Base-by-base conservation (phyloP, 2,888 invertebrate genomes). In the Scaptodrosophila latifasciaeformis region DNA sequence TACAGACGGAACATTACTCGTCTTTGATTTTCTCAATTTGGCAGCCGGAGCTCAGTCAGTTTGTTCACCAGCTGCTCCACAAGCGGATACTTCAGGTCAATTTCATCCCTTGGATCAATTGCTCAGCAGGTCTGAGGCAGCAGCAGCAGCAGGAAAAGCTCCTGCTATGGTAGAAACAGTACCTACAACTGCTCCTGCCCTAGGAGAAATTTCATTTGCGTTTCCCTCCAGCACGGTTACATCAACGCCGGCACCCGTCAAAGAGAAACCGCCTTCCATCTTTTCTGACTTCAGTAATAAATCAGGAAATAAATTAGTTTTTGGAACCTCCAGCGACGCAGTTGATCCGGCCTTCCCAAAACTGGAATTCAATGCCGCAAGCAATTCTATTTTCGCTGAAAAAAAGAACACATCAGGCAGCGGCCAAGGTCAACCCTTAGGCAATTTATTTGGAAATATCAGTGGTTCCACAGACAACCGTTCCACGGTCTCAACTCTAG, bases 11-110 rank as follows among this genome's bases (percentile, higher is more conserved):
- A 87, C 92, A 10, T 88, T 97, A 18, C 91, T 92, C 1, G 88
- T 92, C 5, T 96, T 93, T 86, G 90, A 93, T 81, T 89, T 95
- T 44, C 88, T 94, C 2, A 93, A 95, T 86, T 82, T 92, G 42
- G 88, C 89, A 45, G 88, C 89, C 0, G 89, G 89, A 31, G 88
- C 88, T 0, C 86, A 89, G 0, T 87, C 87, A 47, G 80, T 94
- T 17, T 94, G 93, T 79, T 86, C 88, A 0, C 89, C 92, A 6
- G 90, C 91, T 0, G 88, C 90, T 46, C 86, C 83, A 1, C 58
- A 89, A 0, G 65, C 83, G 1, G 87, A 88, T 59, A 67, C 70
- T 5, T 84, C 85, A 0, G 86, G 85, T 0, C 71, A 78, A 35
- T 86, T 86, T 54, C 69, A 61, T 18, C 44, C 71, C 2, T 50